Conservation (phyloP, 2,113 vertebrate species). For the Upupa epops region DNA sequence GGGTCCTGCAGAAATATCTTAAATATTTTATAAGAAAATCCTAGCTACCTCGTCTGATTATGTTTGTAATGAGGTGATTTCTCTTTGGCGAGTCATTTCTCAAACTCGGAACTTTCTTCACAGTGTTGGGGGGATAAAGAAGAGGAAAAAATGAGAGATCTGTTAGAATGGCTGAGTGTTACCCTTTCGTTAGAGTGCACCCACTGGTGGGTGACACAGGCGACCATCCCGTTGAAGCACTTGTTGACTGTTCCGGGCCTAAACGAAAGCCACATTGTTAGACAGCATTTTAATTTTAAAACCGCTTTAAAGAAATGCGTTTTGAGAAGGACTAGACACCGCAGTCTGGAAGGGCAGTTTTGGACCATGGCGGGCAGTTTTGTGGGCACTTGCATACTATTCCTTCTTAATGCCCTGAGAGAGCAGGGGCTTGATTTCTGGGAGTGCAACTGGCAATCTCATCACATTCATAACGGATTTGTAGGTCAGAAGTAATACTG, state of each 20-base stretch:
- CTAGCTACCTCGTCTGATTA: background rate
- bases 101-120: background rate
- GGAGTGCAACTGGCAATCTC: background rate
- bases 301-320: background rate
- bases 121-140: background rate
- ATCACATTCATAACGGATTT: constrained; percentile 13
- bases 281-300: background rate
- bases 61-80: background rate
- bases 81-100: background rate
- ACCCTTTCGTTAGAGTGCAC: background rate
- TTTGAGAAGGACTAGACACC: background rate
- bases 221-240: constrained; percentile 31
- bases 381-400: background rate
- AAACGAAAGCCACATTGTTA: background rate
- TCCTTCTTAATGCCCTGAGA: background rate
- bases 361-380: background rate
- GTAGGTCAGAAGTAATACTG: constrained; percentile 27
- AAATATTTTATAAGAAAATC: background rate
- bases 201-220: background rate
- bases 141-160: background rate
- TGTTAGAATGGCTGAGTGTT: background rate
- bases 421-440: constrained; percentile 4
- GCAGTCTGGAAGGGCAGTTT: background rate
- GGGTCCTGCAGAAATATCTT: background rate
- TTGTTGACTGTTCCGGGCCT: constrained; percentile 61